Percentiles rank a stretch among this genome's conserved stretches.
Evolutionary conservation across 2,888 invertebrate genomes (phyloP).

Genomic region (Protodeltote pygarga): DNA sequence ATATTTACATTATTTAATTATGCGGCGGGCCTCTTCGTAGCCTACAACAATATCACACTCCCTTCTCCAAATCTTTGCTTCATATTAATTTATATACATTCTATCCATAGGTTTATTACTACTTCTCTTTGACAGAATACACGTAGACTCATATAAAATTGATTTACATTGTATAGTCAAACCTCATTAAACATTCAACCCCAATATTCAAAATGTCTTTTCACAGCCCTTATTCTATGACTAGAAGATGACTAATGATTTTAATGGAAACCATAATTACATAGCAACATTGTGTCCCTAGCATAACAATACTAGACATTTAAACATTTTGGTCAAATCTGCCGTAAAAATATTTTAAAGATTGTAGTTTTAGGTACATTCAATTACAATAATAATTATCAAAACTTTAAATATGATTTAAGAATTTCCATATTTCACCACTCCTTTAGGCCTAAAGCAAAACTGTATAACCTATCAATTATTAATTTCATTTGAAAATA

Average conservation of each 20-base stretch:
- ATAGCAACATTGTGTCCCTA: conserved; percentile 16
- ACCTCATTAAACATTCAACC: conserved; percentile 23
- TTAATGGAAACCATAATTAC: conserved; percentile 34
- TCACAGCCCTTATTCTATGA: conserved; percentile 82
- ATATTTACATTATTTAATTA: conserved; percentile 6
- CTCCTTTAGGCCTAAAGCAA: conserved; percentile 24
- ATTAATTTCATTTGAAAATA: conserved; percentile 5
- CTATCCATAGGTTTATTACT: conserved; percentile 39
- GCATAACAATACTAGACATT: conserved; percentile 23
- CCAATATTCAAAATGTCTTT: conserved; percentile 66
- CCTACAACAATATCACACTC: conserved; percentile 31
- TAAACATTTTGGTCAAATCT: conserved; percentile 25
- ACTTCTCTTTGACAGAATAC: conserved; percentile 39
- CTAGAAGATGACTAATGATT: conserved; percentile 71
- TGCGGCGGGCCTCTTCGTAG: conserved; percentile 25
- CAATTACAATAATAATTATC: conserved; percentile 26
- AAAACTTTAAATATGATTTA: conserved; percentile 36
- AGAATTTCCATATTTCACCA: conserved; percentile 21
- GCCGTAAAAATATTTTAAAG: conserved; percentile 23
- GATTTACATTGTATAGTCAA: conserved; percentile 26
- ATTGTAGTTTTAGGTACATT: conserved; percentile 16
- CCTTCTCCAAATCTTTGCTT: conserved; percentile 28
- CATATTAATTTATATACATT: conserved; percentile 17
- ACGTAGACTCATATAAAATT: conserved; percentile 25
- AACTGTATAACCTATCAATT: conserved; percentile 11